phyloP scores from a whole-genome alignment of 2,113 vertebrate species.

The Neotragus pygmaeus region DNA sequence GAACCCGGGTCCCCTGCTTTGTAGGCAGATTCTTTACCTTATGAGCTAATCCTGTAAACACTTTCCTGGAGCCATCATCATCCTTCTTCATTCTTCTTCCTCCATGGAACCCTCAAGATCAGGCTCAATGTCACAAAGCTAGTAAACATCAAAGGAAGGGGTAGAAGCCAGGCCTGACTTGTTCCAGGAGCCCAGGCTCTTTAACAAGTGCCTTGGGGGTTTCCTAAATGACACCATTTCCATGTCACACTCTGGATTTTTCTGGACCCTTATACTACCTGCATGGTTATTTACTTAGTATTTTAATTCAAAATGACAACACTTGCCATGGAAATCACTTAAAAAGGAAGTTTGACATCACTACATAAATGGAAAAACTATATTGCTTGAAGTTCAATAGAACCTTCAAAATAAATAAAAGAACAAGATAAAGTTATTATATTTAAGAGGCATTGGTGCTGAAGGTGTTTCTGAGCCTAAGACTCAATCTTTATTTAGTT shows the following conservation, averaged over 20 bases:
- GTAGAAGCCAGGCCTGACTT: not conserved
- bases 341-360: not conserved
- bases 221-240: not conserved
- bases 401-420: conserved; percentile 17
- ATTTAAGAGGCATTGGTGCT: not conserved
- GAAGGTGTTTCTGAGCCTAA: not conserved
- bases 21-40: not conserved
- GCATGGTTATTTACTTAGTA: not conserved
- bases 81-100: not conserved
- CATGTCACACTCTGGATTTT: not conserved
- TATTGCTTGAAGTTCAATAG: not conserved
- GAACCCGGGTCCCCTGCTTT: not conserved
- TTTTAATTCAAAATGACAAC: not conserved
- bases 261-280: not conserved
- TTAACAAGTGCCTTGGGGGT: not conserved
- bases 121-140: not conserved
- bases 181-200: not conserved
- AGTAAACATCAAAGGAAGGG: not conserved
- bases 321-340: not conserved
- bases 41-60: not conserved
- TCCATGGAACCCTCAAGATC: not conserved
- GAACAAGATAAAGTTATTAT: not conserved
- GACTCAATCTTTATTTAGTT: not conserved
- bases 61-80: not conserved
- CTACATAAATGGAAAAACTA: not conserved